Evolutionary conservation across 2,888 invertebrate species (phyloP).

Genomic region (Acleris emargana): DNA sequence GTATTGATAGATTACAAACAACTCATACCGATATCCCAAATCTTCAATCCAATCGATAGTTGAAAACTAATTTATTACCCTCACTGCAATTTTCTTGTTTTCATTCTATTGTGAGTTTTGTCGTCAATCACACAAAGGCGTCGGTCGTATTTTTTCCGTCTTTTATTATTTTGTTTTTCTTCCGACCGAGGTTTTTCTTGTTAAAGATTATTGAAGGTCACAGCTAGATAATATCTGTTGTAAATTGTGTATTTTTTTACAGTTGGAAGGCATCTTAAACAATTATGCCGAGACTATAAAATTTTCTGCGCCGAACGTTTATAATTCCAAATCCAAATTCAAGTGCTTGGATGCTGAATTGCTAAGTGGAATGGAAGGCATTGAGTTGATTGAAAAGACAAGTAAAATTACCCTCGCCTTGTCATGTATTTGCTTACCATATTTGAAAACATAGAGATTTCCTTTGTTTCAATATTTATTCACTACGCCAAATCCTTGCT

Average conservation of each 20-base stretch:
- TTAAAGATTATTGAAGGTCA: conserved; percentile 51
- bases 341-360: conserved; percentile 11
- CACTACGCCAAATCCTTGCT: conserved; percentile 16
- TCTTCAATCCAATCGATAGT: conserved; percentile 20
- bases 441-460: conserved; percentile 18
- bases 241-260: background rate
- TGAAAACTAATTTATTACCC: conserved; percentile 31
- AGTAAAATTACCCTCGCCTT: conserved; percentile 8
- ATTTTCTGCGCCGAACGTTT: background rate
- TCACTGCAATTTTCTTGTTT: conserved; percentile 39
- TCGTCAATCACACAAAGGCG: conserved; percentile 63
- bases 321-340: conserved; percentile 4
- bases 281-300: background rate
- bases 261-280: no score
- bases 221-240: conserved; percentile 1
- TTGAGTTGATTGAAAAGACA: conserved; percentile 14
- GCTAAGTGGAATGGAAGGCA: conserved; percentile 1
- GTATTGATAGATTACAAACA: background rate
- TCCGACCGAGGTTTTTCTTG: conserved; percentile 45
- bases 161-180: conserved; percentile 55
- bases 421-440: conserved; percentile 26
- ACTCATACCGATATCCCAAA: conserved; percentile 4
- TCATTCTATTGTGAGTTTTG: conserved; percentile 47
- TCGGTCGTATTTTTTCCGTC: conserved; percentile 50
- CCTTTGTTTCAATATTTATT: conserved; percentile 27